A percentile compares a stretch with the other conserved stretches of the same genome.
Conservation (phyloP, 2,888 invertebrate species). For the Eupithecia subfuscata region DNA sequence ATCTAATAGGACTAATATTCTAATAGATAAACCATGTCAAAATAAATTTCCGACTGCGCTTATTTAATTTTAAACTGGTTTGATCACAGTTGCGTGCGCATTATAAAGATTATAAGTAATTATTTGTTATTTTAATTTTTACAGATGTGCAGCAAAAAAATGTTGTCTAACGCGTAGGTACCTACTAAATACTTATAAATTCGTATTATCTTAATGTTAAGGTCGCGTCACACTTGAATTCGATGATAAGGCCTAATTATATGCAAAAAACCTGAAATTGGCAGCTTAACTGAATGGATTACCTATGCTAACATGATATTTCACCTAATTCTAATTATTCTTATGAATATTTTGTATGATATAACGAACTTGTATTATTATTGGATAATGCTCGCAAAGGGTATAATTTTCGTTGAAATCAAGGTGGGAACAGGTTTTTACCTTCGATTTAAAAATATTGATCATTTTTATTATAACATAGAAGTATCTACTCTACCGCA, state of each 20-base stretch:
- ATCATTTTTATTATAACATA: no score
- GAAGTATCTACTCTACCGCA: no score
- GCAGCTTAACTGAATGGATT: background rate
- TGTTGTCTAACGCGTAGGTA: background rate
- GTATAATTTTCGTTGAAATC: no score
- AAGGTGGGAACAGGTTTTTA: no score
- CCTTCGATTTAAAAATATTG: no score
- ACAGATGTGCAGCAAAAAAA: background rate
- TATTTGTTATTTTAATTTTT: background rate
- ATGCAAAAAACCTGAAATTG: background rate
- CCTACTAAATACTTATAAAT: background rate
- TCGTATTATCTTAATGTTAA: background rate
- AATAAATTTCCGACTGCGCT: background rate
- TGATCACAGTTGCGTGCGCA: background rate
- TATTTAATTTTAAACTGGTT: background rate
- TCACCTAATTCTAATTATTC: background rate
- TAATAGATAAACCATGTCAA: no score
- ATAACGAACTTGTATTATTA: no score
- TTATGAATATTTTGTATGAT: background rate
- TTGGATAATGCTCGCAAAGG: no score
- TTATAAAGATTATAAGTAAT: background rate
- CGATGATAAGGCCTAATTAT: slow-evolving; percentile 6
- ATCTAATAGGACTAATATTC: background rate
- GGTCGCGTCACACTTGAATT: slow-evolving; percentile 2
- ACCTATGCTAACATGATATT: background rate